Base-by-base conservation (phyloP, 2,888 invertebrate genomes). In the Dynastes tityus region DNA sequence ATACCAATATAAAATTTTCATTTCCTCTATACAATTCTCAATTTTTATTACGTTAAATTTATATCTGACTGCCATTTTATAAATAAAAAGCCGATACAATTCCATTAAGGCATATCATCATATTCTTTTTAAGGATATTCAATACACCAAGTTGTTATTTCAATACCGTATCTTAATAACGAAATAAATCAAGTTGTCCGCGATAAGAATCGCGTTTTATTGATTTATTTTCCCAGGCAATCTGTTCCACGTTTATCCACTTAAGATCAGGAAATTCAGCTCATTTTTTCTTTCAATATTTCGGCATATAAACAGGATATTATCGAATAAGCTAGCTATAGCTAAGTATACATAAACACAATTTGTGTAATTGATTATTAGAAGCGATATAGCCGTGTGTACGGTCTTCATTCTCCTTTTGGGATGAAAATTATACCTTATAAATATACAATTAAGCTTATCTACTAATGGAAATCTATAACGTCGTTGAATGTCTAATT, bases 361-460 rank as follows among this genome's bases (percentile, higher is more conserved):
- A 74, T 74, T 49, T 61, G 51, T 6, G 40, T 73, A 74, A 74
- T 74, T 74, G 73, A 74, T 74, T 61, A 13, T 45, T 61, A 45
- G 11, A 3, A 27, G 8, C 61, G 73, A 74, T 74, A 74, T 37
- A 9, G 63, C 65, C 40, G 4, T 16, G 5, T 37, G 5, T 9
- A 3, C 27, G 40, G 49, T 74, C 73, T 27, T 45, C 29, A 32
- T 74, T 63, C 61, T 61, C 45, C 27, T n/a, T 74, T 13, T 27
- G 61, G n/a, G 37, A 45, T 27, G 45, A 74, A 58, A 74, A 74
- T 74, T 63, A 61, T 74, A 49, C 45, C 45, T 61, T 49, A 61
- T 74, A 74, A 74, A 74, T 74, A 74, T 74, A 74, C 73, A 74
- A 74, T 74, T 74, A 74, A 27, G 22, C 45, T 45, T 74, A 74